phyloP scores from a whole-genome alignment of 1,140 invertebrate genomes.

The Homalodisca vitripennis region DNA sequence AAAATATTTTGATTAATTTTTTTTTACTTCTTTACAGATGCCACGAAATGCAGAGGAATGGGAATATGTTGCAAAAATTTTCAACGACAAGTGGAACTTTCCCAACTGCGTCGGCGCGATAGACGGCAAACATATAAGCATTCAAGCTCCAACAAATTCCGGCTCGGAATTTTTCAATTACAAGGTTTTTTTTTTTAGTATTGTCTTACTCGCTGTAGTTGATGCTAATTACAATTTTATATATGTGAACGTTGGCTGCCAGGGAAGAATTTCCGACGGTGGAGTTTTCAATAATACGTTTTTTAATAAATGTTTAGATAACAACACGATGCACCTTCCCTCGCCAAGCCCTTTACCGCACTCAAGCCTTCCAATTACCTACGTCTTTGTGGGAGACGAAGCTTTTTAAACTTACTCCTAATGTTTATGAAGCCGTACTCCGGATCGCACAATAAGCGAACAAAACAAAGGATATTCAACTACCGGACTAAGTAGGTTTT shows the following conservation, averaged over 20 bases:
- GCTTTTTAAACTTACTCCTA: not conserved
- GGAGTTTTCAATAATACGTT: not conserved
- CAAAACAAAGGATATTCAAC: conserved; percentile 47
- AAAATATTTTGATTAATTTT: not conserved
- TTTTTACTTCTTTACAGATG: conserved; percentile 1
- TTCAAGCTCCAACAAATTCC: not conserved
- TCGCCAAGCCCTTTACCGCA: not conserved
- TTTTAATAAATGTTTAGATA: not conserved
- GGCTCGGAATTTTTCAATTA: not conserved
- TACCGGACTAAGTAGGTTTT: conserved; percentile 46
- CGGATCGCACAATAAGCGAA: conserved; percentile 45
- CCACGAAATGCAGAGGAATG: conserved; percentile 5
- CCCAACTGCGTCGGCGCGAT: not conserved
- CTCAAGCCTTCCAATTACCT: not conserved
- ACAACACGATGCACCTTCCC: not conserved
- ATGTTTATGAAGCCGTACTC: not conserved
- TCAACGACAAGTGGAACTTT: too few species aligned
- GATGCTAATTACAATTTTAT: too few species aligned
- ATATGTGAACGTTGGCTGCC: too few species aligned
- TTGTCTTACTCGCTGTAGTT: too few species aligned
- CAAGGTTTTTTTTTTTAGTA: not conserved
- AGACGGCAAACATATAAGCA: not conserved
- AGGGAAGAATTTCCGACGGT: not conserved
- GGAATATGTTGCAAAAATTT: not conserved
- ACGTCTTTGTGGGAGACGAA: not conserved